A percentile compares a stretch with the other conserved stretches of the same genome.
phyloP scores from a whole-genome alignment of 2,113 vertebrate species.

The Xenopus borealis region DNA sequence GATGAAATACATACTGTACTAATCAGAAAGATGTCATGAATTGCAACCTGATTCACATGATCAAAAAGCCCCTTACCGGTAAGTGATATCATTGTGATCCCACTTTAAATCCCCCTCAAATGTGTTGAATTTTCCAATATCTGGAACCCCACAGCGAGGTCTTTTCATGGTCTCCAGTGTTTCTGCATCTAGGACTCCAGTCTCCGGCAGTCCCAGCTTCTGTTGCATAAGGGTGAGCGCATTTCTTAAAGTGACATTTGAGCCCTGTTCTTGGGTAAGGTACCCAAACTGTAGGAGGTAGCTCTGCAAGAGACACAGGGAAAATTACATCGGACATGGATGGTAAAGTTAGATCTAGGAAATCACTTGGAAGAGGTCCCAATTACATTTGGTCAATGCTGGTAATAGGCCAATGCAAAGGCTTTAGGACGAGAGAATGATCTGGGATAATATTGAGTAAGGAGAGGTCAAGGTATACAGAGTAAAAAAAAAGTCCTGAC shows the following conservation, averaged over 20 bases:
- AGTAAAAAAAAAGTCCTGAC: neutral
- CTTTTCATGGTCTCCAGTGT: constrained; percentile 76
- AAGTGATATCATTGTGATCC: constrained; percentile 80
- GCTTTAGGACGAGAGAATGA: neutral
- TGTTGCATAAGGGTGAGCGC: constrained; percentile 77
- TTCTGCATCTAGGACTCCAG: constrained; percentile 69
- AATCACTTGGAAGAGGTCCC: no score
- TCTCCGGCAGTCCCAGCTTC: constrained; percentile 78
- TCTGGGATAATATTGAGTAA: neutral
- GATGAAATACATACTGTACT: no score
- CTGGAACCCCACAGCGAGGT: constrained; percentile 90
- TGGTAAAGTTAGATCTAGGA: no score
- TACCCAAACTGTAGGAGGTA: constrained; percentile 87
- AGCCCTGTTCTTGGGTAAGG: constrained; percentile 53
- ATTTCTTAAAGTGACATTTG: constrained; percentile 57
- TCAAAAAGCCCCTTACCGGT: constrained; percentile 68
- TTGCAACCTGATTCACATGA: no score
- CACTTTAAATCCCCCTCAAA: constrained; percentile 87
- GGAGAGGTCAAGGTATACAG: neutral
- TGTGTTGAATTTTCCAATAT: constrained; percentile 80
- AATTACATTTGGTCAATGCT: no score
- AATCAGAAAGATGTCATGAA: no score
- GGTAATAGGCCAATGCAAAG: neutral
- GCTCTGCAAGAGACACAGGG: constrained; percentile 59
- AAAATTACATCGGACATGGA: no score